Evolutionary conservation across 2,113 vertebrate genomes (phyloP).

Genomic region (Phaethornis superciliosus): DNA sequence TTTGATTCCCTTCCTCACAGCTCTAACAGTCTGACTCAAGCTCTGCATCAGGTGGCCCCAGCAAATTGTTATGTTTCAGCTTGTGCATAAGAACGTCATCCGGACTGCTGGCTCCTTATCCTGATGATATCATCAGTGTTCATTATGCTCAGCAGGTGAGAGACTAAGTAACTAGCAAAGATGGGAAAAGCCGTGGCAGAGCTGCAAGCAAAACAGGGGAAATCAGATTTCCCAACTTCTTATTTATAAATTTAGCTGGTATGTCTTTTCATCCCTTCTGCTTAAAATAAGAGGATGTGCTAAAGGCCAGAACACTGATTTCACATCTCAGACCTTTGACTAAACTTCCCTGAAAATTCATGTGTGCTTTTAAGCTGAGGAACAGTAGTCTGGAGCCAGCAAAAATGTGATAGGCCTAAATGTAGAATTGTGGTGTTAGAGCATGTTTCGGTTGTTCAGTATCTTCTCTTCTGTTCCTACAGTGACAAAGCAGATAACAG

Average conservation of each 20-base stretch:
- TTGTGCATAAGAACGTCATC: neutral
- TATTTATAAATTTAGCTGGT: neutral
- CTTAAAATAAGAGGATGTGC: neutral
- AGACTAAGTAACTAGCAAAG: neutral
- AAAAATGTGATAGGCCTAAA: neutral
- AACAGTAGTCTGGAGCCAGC: neutral
- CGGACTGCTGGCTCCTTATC: neutral
- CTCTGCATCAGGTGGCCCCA: neutral
- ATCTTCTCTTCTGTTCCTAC: neutral
- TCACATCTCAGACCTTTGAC: neutral
- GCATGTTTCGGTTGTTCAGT: neutral
- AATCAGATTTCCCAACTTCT: neutral
- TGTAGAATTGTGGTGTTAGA: neutral
- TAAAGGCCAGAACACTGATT: neutral
- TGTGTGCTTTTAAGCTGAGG: neutral
- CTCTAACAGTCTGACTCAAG: neutral
- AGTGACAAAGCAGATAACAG: neutral
- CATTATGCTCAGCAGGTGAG: neutral
- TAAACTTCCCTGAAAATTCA: neutral
- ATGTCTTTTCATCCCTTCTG: neutral
- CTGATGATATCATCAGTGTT: neutral
- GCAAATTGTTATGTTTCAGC: neutral
- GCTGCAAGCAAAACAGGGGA: neutral
- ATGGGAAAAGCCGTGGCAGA: neutral
- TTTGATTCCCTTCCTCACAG: neutral